phyloP scores from a whole-genome alignment of 2,797 vertebrate species.

The Bradypodion pumilum region DNA sequence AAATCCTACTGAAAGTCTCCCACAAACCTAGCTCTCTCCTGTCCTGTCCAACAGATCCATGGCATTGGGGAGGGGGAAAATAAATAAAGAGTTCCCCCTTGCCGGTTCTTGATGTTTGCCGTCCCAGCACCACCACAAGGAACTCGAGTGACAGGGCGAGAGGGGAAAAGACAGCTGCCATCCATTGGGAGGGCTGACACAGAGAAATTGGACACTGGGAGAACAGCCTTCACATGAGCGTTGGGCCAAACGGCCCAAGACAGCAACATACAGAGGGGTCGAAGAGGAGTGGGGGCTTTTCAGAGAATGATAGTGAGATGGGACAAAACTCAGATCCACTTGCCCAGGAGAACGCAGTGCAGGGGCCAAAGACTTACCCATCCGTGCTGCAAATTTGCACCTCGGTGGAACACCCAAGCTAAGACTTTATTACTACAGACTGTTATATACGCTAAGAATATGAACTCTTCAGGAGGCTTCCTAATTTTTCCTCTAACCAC shows the following conservation, averaged over 20 bases:
- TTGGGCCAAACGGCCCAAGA: background rate
- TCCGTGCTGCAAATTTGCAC: background rate
- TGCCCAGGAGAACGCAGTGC: background rate
- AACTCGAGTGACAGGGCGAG: conserved; percentile 75
- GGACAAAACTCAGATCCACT: background rate
- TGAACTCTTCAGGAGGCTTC: background rate
- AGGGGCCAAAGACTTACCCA: no score
- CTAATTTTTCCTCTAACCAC: background rate
- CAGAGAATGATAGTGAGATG: background rate
- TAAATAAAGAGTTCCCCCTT: conserved; percentile 32
- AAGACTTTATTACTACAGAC: background rate
- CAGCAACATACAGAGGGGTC: background rate
- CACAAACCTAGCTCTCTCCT: conserved; percentile 33
- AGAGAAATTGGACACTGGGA: conserved; percentile 78
- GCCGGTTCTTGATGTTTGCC: conserved; percentile 13
- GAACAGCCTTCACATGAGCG: conserved; percentile 9
- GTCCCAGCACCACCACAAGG: conserved; percentile 21
- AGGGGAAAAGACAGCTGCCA: conserved; percentile 78
- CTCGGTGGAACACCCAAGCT: background rate
- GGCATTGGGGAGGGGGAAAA: no score
- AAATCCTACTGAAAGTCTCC: conserved; percentile 27
- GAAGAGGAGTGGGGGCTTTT: background rate
- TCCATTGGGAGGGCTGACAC: conserved; percentile 75
- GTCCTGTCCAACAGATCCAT: conserved; percentile 41
- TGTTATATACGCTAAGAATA: no score